Percentiles rank a stretch among this genome's conserved stretches.
Conservation (phyloP, 2,888 invertebrate genomes). For the Oasisia sp. region DNA sequence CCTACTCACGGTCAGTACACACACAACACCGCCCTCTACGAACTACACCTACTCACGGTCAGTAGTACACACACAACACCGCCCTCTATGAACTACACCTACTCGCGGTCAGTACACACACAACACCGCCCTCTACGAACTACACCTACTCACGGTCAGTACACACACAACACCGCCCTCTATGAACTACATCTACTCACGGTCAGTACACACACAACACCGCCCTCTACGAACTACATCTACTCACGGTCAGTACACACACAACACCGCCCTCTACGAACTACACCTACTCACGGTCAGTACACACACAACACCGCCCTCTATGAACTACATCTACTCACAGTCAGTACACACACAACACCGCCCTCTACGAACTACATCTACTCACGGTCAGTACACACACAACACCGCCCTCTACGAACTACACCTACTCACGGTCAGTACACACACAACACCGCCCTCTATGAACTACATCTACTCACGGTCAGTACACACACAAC, state of each 20-base stretch:
- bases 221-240: constrained; percentile 79
- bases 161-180: too few relatives aligned
- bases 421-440: constrained; percentile 72
- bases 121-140: too few relatives aligned
- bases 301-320: constrained; percentile 81
- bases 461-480: constrained; percentile 79
- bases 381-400: constrained; percentile 75
- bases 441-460: constrained; percentile 79
- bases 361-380: constrained; percentile 81
- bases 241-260: constrained; percentile 76
- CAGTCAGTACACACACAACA: constrained; percentile 77
- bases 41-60: too few relatives aligned
- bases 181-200: constrained; percentile 66
- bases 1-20: too few relatives aligned
- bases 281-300: constrained; percentile 72
- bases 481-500: constrained; percentile 77
- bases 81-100: too few relatives aligned
- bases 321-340: constrained; percentile 78
- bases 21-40: too few relatives aligned
- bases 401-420: constrained; percentile 82
- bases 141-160: too few relatives aligned
- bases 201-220: constrained; percentile 80
- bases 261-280: constrained; percentile 82
- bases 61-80: too few relatives aligned
- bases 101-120: too few relatives aligned